Evolutionary conservation across 1,140 invertebrate species (phyloP).

Genomic region (Drosophila melanica): DNA sequence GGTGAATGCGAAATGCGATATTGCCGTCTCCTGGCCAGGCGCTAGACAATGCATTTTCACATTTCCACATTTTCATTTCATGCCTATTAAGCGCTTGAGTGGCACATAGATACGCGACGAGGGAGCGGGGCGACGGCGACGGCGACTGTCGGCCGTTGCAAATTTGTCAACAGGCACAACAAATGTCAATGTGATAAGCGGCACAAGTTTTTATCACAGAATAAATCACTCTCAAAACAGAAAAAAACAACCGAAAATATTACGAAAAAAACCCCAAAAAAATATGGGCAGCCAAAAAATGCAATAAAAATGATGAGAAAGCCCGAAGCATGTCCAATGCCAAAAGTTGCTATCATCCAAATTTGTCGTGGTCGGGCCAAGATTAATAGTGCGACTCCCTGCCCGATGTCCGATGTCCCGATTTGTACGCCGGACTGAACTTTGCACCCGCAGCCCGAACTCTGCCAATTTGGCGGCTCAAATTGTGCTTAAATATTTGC

Average conservation of each 20-base stretch:
- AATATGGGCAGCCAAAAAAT: conserved; percentile 47
- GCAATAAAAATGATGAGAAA: conserved; percentile 70
- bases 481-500: conserved; percentile 66
- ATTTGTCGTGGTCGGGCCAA: conserved; percentile 46
- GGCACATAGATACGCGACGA: not conserved
- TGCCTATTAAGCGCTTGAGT: conserved; percentile 52
- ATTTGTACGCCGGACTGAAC: conserved; percentile 65
- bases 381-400: conserved; percentile 58
- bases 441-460: not conserved
- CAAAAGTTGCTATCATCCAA: conserved; percentile 44
- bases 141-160: conserved; percentile 45
- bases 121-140: not conserved
- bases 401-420: conserved; percentile 24
- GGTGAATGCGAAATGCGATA: not conserved
- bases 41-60: conserved; percentile 34
- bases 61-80: conserved; percentile 60
- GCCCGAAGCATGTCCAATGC: conserved; percentile 36
- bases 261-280: conserved; percentile 4
- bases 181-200: conserved; percentile 75
- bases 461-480: conserved; percentile 27
- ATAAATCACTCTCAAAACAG: conserved; percentile 63
- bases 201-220: conserved; percentile 65
- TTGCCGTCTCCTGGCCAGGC: not conserved
- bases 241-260: conserved; percentile 10
- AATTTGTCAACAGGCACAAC: conserved; percentile 70